These are phyloP conservation scores for Gallirallus australis DNA, from an alignment of 2,797 vertebrate genomes.

Conservation along the genomic window DNA sequence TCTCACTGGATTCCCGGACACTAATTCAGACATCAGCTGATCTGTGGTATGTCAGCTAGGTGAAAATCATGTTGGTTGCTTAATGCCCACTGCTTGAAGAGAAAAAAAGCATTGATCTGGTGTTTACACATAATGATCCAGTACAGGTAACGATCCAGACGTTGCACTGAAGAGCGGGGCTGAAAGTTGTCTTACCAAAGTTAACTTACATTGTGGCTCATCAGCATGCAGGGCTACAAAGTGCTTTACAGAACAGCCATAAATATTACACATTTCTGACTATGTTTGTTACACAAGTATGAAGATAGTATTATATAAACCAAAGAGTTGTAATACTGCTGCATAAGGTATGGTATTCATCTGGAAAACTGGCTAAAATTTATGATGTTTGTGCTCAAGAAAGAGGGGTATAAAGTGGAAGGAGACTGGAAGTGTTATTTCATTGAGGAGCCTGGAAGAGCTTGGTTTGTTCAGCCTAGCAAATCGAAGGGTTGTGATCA, in stretches of 20 bases:
- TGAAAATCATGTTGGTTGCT: background rate
- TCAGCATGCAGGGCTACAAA: background rate
- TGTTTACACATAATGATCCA: background rate
- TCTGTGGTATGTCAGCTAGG: background rate
- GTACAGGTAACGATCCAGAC: background rate
- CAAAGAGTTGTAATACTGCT: background rate
- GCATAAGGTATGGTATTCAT: background rate
- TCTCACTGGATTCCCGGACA: background rate
- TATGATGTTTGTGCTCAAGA: background rate
- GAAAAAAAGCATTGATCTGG: background rate
- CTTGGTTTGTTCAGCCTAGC: background rate
- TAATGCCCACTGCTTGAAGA: background rate
- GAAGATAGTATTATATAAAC: background rate
- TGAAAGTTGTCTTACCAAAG: background rate
- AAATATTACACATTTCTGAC: background rate
- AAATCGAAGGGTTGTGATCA: background rate
- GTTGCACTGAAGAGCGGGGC: background rate
- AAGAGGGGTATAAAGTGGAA: background rate
- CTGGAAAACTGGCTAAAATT: background rate
- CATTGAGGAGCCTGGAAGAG: background rate
- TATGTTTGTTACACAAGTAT: background rate
- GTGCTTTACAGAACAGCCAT: background rate
- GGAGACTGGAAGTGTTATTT: background rate
- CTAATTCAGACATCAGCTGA: background rate
- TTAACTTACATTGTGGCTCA: background rate